phyloP scores from a whole-genome alignment of 1,140 invertebrate species.

The Sycobia sp. region DNA sequence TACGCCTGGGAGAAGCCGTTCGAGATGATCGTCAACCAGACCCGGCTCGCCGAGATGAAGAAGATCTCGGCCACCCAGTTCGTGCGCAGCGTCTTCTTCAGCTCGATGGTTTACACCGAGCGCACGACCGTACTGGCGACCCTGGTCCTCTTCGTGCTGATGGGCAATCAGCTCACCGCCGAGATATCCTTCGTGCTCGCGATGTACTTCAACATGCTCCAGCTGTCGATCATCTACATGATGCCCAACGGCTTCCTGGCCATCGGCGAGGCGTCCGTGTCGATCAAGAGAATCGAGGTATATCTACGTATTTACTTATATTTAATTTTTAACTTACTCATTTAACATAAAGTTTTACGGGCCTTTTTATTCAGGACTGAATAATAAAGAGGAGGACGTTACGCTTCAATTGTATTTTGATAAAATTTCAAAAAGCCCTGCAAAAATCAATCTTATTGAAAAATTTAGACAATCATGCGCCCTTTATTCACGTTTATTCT shows the following conservation, averaged over 20 bases:
- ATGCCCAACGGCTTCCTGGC: slow-evolving; percentile 75
- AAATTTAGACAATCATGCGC: too few relatives aligned
- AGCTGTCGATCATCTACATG: slow-evolving; percentile 69
- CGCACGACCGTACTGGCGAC: slow-evolving; percentile 76
- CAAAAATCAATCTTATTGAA: too few relatives aligned
- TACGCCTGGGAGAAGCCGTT: slow-evolving; percentile 79
- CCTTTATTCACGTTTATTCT: too few relatives aligned
- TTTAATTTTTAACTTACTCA: too few relatives aligned
- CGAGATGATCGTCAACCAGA: slow-evolving; percentile 62
- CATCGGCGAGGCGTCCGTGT: slow-evolving; percentile 70
- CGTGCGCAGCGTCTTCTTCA: slow-evolving; percentile 73
- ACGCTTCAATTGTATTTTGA: too few relatives aligned
- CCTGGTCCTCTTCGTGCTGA: slow-evolving; percentile 70
- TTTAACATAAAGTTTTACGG: too few relatives aligned
- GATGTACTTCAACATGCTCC: slow-evolving; percentile 72
- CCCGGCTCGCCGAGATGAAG: slow-evolving; percentile 69
- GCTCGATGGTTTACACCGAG: slow-evolving; percentile 73
- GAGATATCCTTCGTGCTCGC: slow-evolving; percentile 68
- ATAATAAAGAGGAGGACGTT: too few relatives aligned
- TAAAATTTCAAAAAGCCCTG: too few relatives aligned
- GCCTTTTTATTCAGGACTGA: too few relatives aligned
- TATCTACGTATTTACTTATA: too few relatives aligned
- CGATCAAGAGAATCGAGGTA: slow-evolving; percentile 66
- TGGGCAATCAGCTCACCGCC: slow-evolving; percentile 71
- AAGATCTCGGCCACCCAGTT: slow-evolving; percentile 72